Percentiles rank a stretch among this genome's conserved stretches.
Conservation (phyloP, 2,888 invertebrate species). For the Phaedon cochleariae region DNA sequence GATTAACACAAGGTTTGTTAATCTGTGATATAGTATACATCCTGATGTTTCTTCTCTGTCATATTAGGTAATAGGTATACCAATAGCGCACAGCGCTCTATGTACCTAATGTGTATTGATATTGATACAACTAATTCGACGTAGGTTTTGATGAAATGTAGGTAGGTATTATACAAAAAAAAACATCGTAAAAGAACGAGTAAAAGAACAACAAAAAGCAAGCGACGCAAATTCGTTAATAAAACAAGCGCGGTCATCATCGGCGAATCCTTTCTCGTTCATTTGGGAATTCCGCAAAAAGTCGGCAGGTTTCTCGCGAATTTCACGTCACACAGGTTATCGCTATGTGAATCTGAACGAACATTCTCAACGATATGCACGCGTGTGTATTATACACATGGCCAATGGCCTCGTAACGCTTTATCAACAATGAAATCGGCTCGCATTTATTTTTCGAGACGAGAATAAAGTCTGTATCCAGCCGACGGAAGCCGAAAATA, state of each 20-base stretch:
- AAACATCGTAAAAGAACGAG: no score
- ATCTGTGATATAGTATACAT: no score
- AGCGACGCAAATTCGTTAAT: neutral
- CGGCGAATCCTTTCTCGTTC: neutral
- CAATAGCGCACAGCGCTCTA: no score
- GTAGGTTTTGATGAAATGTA: no score
- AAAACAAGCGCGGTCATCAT: neutral
- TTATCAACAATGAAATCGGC: slow-evolving; percentile 1
- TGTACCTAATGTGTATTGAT: no score
- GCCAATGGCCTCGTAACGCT: slow-evolving; percentile 12
- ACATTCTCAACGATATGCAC: neutral
- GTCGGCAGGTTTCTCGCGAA: slow-evolving; percentile 2
- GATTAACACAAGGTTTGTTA: no score
- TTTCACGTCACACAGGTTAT: slow-evolving; percentile 1
- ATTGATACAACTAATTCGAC: no score
- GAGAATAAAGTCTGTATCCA: slow-evolving; percentile 4
- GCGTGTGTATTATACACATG: neutral
- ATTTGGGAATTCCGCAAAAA: slow-evolving; percentile 18
- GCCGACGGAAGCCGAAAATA: slow-evolving; percentile 1
- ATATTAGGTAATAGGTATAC: no score
- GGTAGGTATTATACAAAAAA: no score
- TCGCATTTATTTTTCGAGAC: neutral
- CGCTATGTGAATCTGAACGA: neutral
- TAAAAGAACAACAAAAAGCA: no score
- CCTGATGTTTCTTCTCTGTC: no score